These are phyloP conservation scores for Corella eumyota DNA, from an alignment of 23 tunicate genomes.

Conservation along the genomic window DNA sequence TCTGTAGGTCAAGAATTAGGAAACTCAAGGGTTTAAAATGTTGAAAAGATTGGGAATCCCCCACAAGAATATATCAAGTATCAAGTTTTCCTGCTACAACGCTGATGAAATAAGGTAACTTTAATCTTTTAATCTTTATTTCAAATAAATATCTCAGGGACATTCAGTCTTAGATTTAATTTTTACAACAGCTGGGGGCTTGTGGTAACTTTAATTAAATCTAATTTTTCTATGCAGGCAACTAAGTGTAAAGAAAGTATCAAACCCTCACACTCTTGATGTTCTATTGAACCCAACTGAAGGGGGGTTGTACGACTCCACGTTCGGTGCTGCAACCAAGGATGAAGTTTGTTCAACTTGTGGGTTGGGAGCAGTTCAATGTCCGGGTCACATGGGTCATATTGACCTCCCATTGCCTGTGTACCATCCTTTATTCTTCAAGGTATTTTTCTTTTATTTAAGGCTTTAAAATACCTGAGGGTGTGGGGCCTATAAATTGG, in stretches of 20 bases:
- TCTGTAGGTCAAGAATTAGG: too few relatives aligned
- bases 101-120: slow-evolving; percentile 51
- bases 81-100: slow-evolving; percentile 48
- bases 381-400: slow-evolving; percentile 80
- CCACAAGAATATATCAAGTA: slow-evolving; percentile 16
- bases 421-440: slow-evolving; percentile 71
- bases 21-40: too few relatives aligned
- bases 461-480: too few relatives aligned
- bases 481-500: too few relatives aligned
- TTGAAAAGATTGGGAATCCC: slow-evolving; percentile 14
- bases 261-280: slow-evolving; percentile 64
- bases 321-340: slow-evolving; percentile 39
- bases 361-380: slow-evolving; percentile 29
- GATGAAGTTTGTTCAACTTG: slow-evolving; percentile 72
- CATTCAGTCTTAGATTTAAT: neutral
- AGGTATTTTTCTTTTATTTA: slow-evolving; percentile 34
- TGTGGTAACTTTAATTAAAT: too few relatives aligned
- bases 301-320: slow-evolving; percentile 77
- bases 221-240: slow-evolving; percentile 21
- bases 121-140: neutral
- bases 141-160: neutral
- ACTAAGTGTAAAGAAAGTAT: slow-evolving; percentile 48
- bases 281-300: slow-evolving; percentile 39
- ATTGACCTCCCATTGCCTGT: slow-evolving; percentile 83
- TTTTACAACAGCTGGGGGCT: neutral